A percentile compares a stretch with the other conserved stretches of the same genome.
phyloP scores from a whole-genome alignment of 2,797 vertebrate genomes.

The Chelonia mydas region DNA sequence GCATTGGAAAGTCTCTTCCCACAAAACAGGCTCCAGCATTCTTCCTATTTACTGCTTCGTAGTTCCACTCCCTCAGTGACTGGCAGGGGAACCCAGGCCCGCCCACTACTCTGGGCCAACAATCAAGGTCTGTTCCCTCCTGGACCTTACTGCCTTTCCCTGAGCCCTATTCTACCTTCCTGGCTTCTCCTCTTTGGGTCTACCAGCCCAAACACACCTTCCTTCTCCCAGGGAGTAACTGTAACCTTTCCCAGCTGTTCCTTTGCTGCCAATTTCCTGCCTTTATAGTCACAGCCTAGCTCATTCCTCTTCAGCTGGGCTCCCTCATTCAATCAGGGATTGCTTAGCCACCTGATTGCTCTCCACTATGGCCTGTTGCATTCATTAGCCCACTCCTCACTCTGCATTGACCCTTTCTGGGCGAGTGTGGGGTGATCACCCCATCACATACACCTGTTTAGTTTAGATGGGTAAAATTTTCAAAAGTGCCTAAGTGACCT shows the following conservation, averaged over 20 bases:
- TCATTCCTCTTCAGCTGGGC: background rate
- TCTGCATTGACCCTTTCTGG: background rate
- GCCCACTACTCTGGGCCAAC: background rate
- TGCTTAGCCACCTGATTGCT: background rate
- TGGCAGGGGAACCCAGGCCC: no score
- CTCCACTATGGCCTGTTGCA: background rate
- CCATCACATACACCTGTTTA: background rate
- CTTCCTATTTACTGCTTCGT: background rate
- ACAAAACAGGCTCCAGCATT: background rate
- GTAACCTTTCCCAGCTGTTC: background rate
- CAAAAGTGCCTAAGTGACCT: background rate
- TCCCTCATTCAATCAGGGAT: background rate
- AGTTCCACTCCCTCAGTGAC: background rate
- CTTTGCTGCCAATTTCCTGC: background rate
- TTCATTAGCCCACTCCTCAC: background rate
- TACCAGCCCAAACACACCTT: background rate
- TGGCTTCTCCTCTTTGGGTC: background rate
- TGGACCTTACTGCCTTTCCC: background rate
- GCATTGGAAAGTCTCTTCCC: background rate
- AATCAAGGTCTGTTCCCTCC: background rate
- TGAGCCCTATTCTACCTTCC: background rate
- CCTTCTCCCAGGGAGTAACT: background rate
- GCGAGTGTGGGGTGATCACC: background rate
- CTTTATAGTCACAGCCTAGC: background rate
- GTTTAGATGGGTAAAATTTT: background rate